A percentile compares a stretch with the other conserved stretches of the same genome.
phyloP scores from a whole-genome alignment of 2,888 invertebrate genomes.

The Sclerodermus sp. region DNA sequence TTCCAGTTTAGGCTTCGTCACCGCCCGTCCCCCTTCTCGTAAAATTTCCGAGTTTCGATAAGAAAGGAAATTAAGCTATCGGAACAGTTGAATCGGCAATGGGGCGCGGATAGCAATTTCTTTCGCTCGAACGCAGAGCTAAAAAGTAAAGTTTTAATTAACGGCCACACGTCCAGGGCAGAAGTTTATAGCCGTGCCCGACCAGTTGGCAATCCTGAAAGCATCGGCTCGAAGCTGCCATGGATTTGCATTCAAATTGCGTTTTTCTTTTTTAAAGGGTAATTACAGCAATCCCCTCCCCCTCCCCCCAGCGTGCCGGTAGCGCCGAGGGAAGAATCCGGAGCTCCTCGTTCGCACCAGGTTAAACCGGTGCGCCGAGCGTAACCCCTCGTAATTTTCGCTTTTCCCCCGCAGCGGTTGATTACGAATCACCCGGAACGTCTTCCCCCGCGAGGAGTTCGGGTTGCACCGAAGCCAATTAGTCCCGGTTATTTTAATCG shows the following conservation, averaged over 20 bases:
- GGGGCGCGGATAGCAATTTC: slow-evolving; percentile 31
- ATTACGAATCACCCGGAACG: not conserved
- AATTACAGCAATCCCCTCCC: slow-evolving; percentile 35
- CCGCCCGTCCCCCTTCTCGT: not conserved
- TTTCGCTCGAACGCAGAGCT: slow-evolving; percentile 40
- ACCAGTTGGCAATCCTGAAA: slow-evolving; percentile 39
- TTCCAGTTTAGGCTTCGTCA: not conserved
- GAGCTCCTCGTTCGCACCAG: too few relatives aligned
- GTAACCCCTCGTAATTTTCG: too few relatives aligned
- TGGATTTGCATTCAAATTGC: slow-evolving; percentile 56
- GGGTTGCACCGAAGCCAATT: not conserved
- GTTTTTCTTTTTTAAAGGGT: slow-evolving; percentile 43
- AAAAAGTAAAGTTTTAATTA: slow-evolving; percentile 51
- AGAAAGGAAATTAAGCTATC: too few relatives aligned
- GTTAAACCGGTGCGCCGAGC: too few relatives aligned
- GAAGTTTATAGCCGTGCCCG: slow-evolving; percentile 29
- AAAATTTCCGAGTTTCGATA: too few relatives aligned
- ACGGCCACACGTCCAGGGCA: slow-evolving; percentile 45
- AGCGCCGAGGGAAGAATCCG: too few relatives aligned
- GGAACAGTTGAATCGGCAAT: not conserved
- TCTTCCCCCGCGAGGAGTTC: too few relatives aligned
- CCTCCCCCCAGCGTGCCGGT: not conserved
- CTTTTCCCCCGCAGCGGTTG: too few relatives aligned
- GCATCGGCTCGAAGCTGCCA: slow-evolving; percentile 46
- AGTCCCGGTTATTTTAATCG: slow-evolving; percentile 7